Evolutionary conservation across 2,888 invertebrate species (phyloP), one percentile per base, ranked within the genome.

Genomic region (Ceratothoa steindachneri): DNA sequence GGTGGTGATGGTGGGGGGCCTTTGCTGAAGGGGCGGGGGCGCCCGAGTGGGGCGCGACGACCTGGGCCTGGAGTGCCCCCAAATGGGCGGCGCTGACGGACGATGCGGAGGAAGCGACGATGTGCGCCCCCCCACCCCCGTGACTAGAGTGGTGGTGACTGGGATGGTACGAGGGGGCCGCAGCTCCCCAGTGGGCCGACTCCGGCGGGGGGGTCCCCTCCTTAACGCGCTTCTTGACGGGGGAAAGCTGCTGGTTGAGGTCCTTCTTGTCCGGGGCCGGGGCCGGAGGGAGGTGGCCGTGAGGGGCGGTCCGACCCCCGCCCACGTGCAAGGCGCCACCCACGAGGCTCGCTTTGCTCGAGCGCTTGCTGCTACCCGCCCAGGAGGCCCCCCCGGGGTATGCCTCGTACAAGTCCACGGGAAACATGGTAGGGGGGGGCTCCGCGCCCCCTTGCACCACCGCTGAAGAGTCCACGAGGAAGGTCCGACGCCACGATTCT

Each of bases 151-250:
- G 9, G 80, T 78, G 30, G 80, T 79, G 77, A 71, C 70, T 74
- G 55, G 69, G 53, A 67, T 77, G 77, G 53, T 29, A 22, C 22
- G 31, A 41, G 30, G 68, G 71, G 30, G 68, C 69, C 51, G 60
- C 15, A 69, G 51, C 31, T 9, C 66, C 64, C 73, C 75, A 75
- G 52, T 73, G 70, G 22, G 74, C 22, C 5, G 76, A 66, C 1
- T 71, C 69, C n/a, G 76, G 68, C 9, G 79, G 79, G 31, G 79
- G 79, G 12, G 79, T 79, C 82, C 93, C 95, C 84, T 97, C 97
- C 85, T 97, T 97, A 60, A 97, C 96, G 22, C 97, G 89, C 84
- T 97, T 97, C 87, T 97, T 97, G 29, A 97, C 96, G 1, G 97
- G 97, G 82, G 95, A 96, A 82, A 97, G 86, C 84, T 96, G 96